These are phyloP conservation scores for Carposina sasakii DNA, from an alignment of 1,140 invertebrate species.

Conservation along the genomic window DNA sequence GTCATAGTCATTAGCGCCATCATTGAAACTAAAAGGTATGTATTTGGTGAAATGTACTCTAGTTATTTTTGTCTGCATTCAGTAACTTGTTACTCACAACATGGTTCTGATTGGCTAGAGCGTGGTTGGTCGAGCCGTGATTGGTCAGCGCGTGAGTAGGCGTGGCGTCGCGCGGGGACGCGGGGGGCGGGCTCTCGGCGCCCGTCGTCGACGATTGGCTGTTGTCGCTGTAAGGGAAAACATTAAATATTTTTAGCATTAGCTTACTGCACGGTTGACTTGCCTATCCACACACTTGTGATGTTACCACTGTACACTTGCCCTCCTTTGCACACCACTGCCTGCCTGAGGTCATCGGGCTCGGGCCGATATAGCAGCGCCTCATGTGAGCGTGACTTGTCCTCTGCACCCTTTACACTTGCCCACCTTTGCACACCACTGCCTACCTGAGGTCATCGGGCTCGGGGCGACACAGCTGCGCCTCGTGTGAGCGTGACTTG, in stretches of 20 bases:
- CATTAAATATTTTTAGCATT: no score
- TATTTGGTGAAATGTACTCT: no score
- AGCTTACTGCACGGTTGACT: no score
- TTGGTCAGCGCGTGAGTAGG: conserved; percentile 21
- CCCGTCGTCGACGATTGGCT: conserved; percentile 52
- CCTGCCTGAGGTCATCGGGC: conserved; percentile 60
- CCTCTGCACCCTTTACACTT: no score
- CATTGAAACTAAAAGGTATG: no score
- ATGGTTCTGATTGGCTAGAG: background rate
- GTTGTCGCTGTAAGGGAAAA: conserved; percentile 41
- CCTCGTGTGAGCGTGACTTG: conserved; percentile 94
- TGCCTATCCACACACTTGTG: no score
- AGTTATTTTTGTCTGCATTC: no score
- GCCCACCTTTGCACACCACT: no score
- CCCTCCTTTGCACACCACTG: no score
- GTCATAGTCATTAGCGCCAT: no score
- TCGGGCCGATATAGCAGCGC: conserved; percentile 83
- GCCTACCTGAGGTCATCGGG: conserved; percentile 61
- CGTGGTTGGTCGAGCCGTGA: conserved; percentile 4
- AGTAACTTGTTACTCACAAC: no score
- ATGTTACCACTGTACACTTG: no score
- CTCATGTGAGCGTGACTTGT: conserved; percentile 94
- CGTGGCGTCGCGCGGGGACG: conserved; percentile 42
- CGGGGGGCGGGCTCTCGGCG: conserved; percentile 40
- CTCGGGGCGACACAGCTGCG: conserved; percentile 81